phyloP scores from a whole-genome alignment of 2,797 vertebrate genomes.

The Brachyrhaphis roseni region DNA sequence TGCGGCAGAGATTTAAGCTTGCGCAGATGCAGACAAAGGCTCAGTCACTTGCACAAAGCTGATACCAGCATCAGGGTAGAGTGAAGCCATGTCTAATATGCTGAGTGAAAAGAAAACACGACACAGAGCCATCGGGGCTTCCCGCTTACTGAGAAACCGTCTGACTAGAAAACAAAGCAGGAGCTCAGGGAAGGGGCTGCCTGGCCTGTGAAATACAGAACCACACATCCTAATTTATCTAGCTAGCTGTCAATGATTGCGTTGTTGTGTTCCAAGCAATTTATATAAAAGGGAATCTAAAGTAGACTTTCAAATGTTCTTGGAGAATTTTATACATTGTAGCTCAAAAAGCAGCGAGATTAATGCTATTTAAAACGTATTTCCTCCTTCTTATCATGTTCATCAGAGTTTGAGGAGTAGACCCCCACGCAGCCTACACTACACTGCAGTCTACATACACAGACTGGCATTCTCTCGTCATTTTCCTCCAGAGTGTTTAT shows the following conservation, averaged over 20 bases:
- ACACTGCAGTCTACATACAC: too few relatives aligned
- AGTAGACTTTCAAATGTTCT: not conserved
- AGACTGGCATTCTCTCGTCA: not conserved
- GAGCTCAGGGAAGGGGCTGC: constrained; percentile 40
- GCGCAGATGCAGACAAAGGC: constrained; percentile 29
- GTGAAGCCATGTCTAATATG: constrained; percentile 76
- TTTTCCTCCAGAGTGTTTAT: not conserved
- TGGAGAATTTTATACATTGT: not conserved
- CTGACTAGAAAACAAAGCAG: constrained; percentile 66
- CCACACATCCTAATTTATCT: constrained; percentile 24
- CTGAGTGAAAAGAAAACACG: constrained; percentile 83
- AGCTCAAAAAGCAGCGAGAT: not conserved
- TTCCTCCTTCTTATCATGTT: not conserved
- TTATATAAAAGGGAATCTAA: constrained; percentile 17
- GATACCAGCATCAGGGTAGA: constrained; percentile 81
- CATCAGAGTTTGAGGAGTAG: not conserved
- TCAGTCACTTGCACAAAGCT: constrained; percentile 40
- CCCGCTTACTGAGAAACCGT: constrained; percentile 60
- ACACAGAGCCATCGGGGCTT: constrained; percentile 67
- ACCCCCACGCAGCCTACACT: not conserved
- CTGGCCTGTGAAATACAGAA: constrained; percentile 14
- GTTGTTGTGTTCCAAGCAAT: constrained; percentile 46
- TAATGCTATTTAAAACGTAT: not conserved
- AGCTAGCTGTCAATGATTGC: constrained; percentile 37
- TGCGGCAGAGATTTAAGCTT: not conserved